Evolutionary conservation across 2,888 invertebrate genomes (phyloP).

Genomic region (Drepanosiphum platanoidis): DNA sequence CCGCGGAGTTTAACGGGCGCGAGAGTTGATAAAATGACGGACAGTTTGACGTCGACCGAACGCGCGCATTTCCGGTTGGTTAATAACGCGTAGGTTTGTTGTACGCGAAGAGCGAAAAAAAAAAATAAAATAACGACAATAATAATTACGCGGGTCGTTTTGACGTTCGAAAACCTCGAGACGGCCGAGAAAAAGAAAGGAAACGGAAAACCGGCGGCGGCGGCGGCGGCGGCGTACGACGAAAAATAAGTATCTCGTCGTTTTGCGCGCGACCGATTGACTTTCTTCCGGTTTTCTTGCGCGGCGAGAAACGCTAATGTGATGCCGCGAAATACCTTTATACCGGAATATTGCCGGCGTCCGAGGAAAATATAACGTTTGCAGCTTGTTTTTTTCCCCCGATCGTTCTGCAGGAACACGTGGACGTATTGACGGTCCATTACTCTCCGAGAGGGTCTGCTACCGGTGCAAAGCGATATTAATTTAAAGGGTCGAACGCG

Average conservation of each 20-base stretch:
- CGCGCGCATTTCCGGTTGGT: too few species aligned
- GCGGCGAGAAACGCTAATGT: not conserved
- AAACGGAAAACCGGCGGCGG: not conserved
- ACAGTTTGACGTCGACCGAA: not conserved
- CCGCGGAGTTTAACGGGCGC: too few species aligned
- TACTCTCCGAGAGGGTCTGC: not conserved
- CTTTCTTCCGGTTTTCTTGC: too few species aligned
- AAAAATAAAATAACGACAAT: too few species aligned
- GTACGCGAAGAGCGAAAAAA: too few species aligned
- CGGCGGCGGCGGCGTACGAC: too few species aligned
- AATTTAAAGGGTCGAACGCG: conserved; percentile 37
- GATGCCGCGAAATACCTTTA: not conserved
- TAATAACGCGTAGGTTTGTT: too few species aligned
- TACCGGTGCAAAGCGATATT: not conserved
- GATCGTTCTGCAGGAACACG: not conserved
- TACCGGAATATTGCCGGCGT: not conserved
- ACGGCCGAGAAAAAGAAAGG: not conserved
- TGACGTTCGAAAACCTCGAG: not conserved
- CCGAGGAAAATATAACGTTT: conserved; percentile 10
- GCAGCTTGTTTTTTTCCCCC: not conserved
- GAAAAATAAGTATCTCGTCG: too few species aligned
- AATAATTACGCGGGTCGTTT: too few species aligned
- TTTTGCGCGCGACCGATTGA: too few species aligned
- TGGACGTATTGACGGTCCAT: not conserved
- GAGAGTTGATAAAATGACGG: too few species aligned